Conservation (phyloP, 2,888 invertebrate genomes). For the Eumacrocentrus americanus region DNA sequence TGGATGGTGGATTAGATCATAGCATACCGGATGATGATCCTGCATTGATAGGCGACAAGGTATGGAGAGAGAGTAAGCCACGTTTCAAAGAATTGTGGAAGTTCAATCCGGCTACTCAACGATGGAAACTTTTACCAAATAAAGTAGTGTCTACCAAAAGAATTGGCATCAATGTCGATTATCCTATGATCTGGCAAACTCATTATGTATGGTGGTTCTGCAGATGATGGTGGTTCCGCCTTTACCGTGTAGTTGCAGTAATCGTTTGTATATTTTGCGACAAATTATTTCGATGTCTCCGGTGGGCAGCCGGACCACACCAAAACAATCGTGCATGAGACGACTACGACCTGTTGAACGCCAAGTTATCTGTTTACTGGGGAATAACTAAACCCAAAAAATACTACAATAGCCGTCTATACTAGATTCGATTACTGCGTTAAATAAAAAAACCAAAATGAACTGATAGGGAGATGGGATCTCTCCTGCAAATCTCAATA, state of each 20-base stretch:
- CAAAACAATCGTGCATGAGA: too few relatives aligned
- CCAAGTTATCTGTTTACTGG: too few relatives aligned
- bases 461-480: too few relatives aligned
- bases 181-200: conserved; percentile 75
- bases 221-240: conserved; percentile 89
- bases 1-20: conserved; percentile 92
- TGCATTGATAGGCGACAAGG: conserved; percentile 52
- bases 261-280: conserved; percentile 76
- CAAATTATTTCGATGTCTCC: too few relatives aligned
- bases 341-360: too few relatives aligned
- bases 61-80: conserved; percentile 67
- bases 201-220: conserved; percentile 89
- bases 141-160: conserved; percentile 75
- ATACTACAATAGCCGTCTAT: too few relatives aligned
- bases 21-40: conserved; percentile 63
- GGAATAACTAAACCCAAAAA: too few relatives aligned
- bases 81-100: conserved; percentile 87
- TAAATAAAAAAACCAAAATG: too few relatives aligned
- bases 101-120: conserved; percentile 77
- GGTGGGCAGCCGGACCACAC: too few relatives aligned
- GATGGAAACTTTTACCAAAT: conserved; percentile 75
- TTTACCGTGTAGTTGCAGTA: conserved; percentile 83
- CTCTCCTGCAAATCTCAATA: too few relatives aligned
- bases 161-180: conserved; percentile 87
- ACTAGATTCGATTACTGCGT: too few relatives aligned